Evolutionary conservation across 1,140 invertebrate genomes (phyloP).

Genomic region (Venustaconcha ellipsiformis): DNA sequence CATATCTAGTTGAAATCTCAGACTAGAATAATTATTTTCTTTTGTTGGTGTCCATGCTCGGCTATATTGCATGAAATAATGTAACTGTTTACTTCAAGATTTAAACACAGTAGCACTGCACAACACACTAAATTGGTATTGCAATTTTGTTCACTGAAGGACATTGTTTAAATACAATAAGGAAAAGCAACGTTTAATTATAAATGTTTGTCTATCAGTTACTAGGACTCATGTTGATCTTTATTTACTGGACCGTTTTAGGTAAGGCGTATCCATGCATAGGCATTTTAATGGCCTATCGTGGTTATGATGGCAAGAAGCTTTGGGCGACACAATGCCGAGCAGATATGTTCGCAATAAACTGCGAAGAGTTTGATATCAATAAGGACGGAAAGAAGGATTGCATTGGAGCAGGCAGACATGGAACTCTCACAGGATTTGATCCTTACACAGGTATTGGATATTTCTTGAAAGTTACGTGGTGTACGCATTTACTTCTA

Average conservation of each 20-base stretch:
- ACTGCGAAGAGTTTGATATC: slow-evolving; percentile 57
- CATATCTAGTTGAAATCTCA: no score
- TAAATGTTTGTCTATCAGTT: no score
- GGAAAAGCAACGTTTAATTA: not conserved
- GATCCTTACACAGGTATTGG: slow-evolving; percentile 50
- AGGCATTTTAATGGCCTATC: slow-evolving; percentile 44
- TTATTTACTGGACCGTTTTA: slow-evolving; percentile 17
- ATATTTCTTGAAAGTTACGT: no score
- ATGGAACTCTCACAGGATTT: slow-evolving; percentile 51
- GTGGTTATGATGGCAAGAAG: slow-evolving; percentile 53
- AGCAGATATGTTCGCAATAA: slow-evolving; percentile 44
- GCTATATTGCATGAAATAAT: no score
- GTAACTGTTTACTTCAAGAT: not conserved
- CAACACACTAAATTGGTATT: no score
- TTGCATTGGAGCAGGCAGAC: slow-evolving; percentile 57
- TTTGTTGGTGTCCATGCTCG: no score
- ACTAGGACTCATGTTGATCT: not conserved
- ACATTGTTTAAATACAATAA: not conserved
- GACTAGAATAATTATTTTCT: no score
- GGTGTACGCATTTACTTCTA: no score
- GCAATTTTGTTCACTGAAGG: not conserved
- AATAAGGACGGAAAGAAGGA: slow-evolving; percentile 57
- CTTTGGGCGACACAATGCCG: slow-evolving; percentile 52
- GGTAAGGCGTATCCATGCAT: slow-evolving; percentile 45
- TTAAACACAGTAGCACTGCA: not conserved